Evolutionary conservation across 2,797 vertebrate species (phyloP).

Genomic region (Hypotaenidia philippensis): DNA sequence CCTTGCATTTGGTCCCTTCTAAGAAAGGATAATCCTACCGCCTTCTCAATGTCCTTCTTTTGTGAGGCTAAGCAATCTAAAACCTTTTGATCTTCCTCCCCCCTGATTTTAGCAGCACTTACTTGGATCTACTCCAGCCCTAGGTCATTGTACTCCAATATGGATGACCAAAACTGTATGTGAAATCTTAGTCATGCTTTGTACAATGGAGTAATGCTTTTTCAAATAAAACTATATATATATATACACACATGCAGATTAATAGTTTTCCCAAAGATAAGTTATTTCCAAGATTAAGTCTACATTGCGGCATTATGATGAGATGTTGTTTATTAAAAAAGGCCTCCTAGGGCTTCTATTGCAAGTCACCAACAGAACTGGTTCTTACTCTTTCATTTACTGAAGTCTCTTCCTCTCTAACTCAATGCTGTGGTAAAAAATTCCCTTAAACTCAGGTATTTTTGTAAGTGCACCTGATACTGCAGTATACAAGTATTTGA

Average conservation of each 20-base stretch:
- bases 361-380: background rate
- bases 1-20: conserved; percentile 27
- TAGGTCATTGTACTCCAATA: background rate
- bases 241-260: background rate
- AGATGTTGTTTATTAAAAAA: background rate
- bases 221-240: background rate
- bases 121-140: background rate
- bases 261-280: background rate
- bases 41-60: conserved; percentile 40
- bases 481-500: background rate
- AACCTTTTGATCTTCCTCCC: conserved; percentile 53
- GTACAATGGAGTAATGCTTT: background rate
- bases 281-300: background rate
- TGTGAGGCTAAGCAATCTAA: conserved; percentile 37
- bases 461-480: background rate
- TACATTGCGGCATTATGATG: too few species aligned
- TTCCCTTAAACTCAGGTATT: background rate
- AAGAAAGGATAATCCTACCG: conserved; percentile 54
- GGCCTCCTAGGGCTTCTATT: background rate
- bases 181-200: background rate
- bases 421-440: background rate
- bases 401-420: background rate
- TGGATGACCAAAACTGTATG: background rate
- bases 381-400: background rate
- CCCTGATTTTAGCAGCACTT: conserved; percentile 19